Evolutionary conservation across 2,797 vertebrate species (phyloP).

Genomic region (Poecilia wingei): DNA sequence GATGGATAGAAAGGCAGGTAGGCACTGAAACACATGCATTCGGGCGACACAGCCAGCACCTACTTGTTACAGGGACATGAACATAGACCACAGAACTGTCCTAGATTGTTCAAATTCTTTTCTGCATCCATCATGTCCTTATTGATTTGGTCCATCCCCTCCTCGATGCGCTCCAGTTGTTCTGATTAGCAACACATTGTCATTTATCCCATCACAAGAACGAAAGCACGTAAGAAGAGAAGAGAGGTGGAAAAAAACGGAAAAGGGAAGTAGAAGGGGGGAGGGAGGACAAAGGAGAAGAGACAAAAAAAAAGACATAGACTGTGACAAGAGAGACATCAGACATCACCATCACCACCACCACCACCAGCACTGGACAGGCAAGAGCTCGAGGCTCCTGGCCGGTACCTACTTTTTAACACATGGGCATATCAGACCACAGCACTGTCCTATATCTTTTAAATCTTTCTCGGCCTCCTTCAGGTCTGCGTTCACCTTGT

Average conservation of each 20-base stretch:
- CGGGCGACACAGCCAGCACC: conserved; percentile 90
- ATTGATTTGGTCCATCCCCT: conserved; percentile 99
- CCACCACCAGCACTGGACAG: conserved; percentile 84
- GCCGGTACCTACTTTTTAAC: conserved; percentile 98
- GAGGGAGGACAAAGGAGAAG: conserved; percentile 74
- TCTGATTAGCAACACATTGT: conserved; percentile 98
- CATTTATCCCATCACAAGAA: conserved; percentile 95
- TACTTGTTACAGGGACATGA: conserved; percentile 99
- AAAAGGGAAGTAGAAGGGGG: conserved; percentile 49
- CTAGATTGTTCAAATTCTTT: conserved; percentile 99
- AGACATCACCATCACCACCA: conserved; percentile 82
- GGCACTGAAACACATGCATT: conserved; percentile 77
- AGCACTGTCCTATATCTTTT: conserved; percentile 99
- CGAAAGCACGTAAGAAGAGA: conserved; percentile 92
- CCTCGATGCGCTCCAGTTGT: conserved; percentile 99
- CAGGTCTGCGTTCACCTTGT: conserved; percentile 99
- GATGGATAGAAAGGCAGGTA: conserved; percentile 65
- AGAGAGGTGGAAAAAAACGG: conserved; percentile 50
- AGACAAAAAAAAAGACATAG: conserved; percentile 94
- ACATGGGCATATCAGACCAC: conserved; percentile 99
- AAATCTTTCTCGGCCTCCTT: conserved; percentile 99
- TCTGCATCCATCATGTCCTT: conserved; percentile 99
- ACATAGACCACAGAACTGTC: conserved; percentile 99
- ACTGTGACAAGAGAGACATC: conserved; percentile 94
- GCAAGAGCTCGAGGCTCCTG: conserved; percentile 85